Conservation (phyloP, 2,797 vertebrate genomes). For the Echiichthys vipera region DNA sequence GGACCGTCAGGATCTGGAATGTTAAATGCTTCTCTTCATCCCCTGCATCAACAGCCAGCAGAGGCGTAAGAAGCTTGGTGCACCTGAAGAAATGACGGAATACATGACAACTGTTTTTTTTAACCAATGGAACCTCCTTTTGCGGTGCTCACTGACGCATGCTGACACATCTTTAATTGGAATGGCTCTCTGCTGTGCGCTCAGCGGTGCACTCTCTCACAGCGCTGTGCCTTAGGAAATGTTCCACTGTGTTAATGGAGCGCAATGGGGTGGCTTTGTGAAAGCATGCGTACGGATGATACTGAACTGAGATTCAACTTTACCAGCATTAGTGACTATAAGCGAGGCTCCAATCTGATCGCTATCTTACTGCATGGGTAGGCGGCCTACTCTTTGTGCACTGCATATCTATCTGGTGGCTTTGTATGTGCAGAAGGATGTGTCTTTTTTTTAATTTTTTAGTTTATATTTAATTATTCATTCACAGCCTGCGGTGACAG, state of each 20-base stretch:
- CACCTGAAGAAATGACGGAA: background rate
- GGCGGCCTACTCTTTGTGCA: background rate
- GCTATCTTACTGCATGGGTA: too few relatives aligned
- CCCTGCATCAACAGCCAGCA: background rate
- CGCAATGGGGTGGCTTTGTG: background rate
- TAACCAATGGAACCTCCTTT: background rate
- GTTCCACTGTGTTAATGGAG: conserved; percentile 19
- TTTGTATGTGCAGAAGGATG: background rate
- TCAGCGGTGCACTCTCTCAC: background rate
- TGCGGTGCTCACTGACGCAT: conserved; percentile 1
- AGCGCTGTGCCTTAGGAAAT: conserved; percentile 7
- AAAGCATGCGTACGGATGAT: conserved; percentile 8
- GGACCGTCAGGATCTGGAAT: background rate
- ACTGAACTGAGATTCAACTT: conserved; percentile 11
- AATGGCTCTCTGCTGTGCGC: conserved; percentile 19
- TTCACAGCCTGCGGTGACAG: conserved; percentile 6
- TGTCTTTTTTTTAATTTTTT: background rate
- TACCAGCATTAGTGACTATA: background rate
- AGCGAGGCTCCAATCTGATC: background rate
- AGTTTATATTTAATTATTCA: too few relatives aligned
- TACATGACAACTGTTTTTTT: background rate
- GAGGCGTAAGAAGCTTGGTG: background rate
- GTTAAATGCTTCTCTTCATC: background rate
- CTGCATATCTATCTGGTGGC: background rate
- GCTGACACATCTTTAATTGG: conserved; percentile 54